phyloP scores from a whole-genome alignment of 2,797 vertebrate genomes.

The Ctenopoma multispine region DNA sequence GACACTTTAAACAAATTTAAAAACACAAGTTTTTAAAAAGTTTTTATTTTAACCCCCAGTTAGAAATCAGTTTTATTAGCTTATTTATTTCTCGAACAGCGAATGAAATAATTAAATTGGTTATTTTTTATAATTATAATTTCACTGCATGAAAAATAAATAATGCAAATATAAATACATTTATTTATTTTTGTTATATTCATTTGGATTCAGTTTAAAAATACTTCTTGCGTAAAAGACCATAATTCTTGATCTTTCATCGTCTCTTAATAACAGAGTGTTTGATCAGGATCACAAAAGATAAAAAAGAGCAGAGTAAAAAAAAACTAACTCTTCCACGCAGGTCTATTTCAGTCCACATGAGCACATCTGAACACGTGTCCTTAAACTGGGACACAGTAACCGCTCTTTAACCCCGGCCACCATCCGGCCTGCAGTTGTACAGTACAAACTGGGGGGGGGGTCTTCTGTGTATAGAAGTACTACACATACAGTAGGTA shows the following conservation, averaged over 20 bases:
- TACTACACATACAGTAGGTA: neutral
- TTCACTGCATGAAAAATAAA: neutral
- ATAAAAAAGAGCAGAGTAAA: conserved; percentile 46
- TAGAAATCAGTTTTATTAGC: neutral
- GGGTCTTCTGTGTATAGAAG: conserved; percentile 14
- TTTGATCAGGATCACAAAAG: conserved; percentile 43
- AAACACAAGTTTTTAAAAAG: too few relatives aligned
- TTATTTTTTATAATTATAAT: neutral
- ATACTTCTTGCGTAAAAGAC: neutral
- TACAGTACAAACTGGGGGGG: conserved; percentile 34
- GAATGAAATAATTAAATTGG: neutral
- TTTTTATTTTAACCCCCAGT: neutral
- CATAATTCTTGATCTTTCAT: neutral
- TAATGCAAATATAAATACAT: neutral
- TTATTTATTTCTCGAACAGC: neutral
- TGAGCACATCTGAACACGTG: conserved; percentile 67
- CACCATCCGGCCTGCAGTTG: conserved; percentile 55
- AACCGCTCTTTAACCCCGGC: conserved; percentile 69
- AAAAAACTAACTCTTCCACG: conserved; percentile 43
- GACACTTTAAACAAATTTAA: too few relatives aligned
- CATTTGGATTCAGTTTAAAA: neutral
- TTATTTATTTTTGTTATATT: neutral
- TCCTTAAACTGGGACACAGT: conserved; percentile 72
- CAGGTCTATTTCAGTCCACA: conserved; percentile 64
- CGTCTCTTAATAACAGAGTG: conserved; percentile 4